A percentile compares a stretch with the other conserved stretches of the same genome.
These are phyloP conservation scores for Trichopria drosophilae DNA, from an alignment of 2,888 invertebrate species.

Conservation along the genomic window DNA sequence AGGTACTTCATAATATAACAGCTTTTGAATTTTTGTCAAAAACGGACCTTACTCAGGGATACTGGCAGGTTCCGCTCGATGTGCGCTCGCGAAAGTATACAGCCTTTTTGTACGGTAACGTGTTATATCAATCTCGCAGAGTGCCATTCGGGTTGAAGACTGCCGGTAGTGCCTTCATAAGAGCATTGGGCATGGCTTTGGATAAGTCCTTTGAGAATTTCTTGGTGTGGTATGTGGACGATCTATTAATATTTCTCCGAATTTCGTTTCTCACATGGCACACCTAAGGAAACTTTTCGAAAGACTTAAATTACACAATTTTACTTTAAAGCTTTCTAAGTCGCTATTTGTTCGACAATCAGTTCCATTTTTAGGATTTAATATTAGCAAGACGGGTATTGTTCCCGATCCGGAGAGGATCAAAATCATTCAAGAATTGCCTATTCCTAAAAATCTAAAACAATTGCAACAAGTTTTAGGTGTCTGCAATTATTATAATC, in stretches of 20 bases:
- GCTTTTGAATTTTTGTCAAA: too few species aligned
- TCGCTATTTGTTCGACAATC: slow-evolving; percentile 25
- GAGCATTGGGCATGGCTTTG: slow-evolving; percentile 30
- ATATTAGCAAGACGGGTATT: slow-evolving; percentile 16
- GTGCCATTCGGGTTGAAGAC: slow-evolving; percentile 43
- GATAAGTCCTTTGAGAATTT: slow-evolving; percentile 39
- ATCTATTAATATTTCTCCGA: slow-evolving; percentile 31
- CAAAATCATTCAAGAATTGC: slow-evolving; percentile 34
- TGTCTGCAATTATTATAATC: slow-evolving; percentile 20
- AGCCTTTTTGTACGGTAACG: slow-evolving; percentile 28
- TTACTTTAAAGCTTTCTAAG: slow-evolving; percentile 40
- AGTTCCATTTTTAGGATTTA: slow-evolving; percentile 31
- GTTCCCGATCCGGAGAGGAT: slow-evolving; percentile 23
- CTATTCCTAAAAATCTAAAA: slow-evolving; percentile 36
- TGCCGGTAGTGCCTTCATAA: slow-evolving; percentile 30
- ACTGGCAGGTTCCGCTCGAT: slow-evolving; percentile 34
- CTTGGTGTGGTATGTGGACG: slow-evolving; percentile 42
- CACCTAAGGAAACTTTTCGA: slow-evolving; percentile 35
- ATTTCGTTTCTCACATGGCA: slow-evolving; percentile 29
- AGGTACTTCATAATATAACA: slow-evolving; percentile 31
- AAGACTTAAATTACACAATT: slow-evolving; percentile 28
- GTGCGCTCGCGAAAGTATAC: slow-evolving; percentile 18
- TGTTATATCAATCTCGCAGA: slow-evolving; percentile 37
- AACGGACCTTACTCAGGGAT: slow-evolving; percentile 34
- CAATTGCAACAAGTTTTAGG: slow-evolving; percentile 35